Conservation (phyloP, 2,113 vertebrate species). For the Hepsetus odoe region DNA sequence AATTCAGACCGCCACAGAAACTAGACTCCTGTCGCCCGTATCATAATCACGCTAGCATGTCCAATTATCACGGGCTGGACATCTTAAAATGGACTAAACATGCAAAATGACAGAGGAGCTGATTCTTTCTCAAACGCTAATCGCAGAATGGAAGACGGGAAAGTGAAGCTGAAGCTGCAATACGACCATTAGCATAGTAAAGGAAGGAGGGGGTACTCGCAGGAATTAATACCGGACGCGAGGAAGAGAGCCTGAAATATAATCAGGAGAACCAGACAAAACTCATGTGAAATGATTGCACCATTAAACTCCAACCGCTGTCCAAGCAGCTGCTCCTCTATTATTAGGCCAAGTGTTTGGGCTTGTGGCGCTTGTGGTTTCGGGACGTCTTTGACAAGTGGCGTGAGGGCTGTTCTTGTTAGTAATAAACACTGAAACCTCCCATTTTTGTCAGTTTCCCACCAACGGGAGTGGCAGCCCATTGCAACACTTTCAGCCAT, state of each 20-base stretch:
- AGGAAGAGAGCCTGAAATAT: not conserved
- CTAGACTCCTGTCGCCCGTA: not conserved
- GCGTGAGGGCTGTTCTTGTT: no score
- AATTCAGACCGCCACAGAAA: not conserved
- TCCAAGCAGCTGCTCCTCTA: not conserved
- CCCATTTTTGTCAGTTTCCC: no score
- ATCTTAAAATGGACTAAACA: not conserved
- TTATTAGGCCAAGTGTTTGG: not conserved
- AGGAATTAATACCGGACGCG: not conserved
- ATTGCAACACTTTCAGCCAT: no score
- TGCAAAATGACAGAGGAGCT: not conserved
- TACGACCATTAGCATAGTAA: not conserved
- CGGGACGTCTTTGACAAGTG: no score
- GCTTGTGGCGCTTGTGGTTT: no score
- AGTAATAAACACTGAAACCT: no score
- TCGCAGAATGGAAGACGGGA: not conserved
- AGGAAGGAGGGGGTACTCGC: not conserved
- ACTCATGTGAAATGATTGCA: slow-evolving; percentile 16
- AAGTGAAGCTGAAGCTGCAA: not conserved
- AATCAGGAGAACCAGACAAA: slow-evolving; percentile 21
- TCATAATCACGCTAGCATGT: slow-evolving; percentile 7
- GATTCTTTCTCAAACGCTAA: slow-evolving; percentile 3
- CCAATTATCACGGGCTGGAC: not conserved
- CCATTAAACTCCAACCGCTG: slow-evolving; percentile 2
- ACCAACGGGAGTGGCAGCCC: no score